phyloP scores from a whole-genome alignment of 2,888 invertebrate species.

The Ophioninae sp. region DNA sequence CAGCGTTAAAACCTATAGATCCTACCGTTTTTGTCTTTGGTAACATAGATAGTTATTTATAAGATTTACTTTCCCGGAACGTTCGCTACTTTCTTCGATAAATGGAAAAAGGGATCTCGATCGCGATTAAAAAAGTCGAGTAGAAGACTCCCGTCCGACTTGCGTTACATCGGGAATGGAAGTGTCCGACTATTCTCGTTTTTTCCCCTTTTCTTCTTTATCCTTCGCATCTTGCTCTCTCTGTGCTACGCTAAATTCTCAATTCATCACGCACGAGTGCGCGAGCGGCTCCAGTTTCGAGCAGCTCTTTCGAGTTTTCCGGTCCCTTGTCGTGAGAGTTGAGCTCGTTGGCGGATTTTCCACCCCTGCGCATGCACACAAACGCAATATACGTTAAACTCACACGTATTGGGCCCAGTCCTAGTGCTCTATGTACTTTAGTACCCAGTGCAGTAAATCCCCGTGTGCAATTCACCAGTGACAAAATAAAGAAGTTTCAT shows the following conservation, averaged over 20 bases:
- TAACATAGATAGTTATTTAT: too few species aligned
- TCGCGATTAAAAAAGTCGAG: too few species aligned
- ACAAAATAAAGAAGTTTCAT: slow-evolving; percentile 56
- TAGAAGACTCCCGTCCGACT: too few species aligned
- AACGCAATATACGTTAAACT: slow-evolving; percentile 6
- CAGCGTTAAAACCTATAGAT: not conserved
- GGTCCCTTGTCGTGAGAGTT: slow-evolving; percentile 30
- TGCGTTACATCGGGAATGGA: not conserved
- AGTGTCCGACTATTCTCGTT: slow-evolving; percentile 19
- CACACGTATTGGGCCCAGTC: not conserved
- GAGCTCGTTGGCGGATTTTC: slow-evolving; percentile 53
- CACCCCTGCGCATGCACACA: slow-evolving; percentile 13
- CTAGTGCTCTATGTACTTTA: slow-evolving; percentile 46
- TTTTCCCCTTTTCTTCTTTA: slow-evolving; percentile 21
- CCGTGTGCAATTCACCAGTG: slow-evolving; percentile 48
- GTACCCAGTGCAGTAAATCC: slow-evolving; percentile 40
- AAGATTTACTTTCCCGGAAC: too few species aligned
- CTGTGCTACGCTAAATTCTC: slow-evolving; percentile 55
- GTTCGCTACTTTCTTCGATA: too few species aligned
- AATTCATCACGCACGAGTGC: slow-evolving; percentile 55
- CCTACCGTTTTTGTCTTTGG: slow-evolving; percentile 29
- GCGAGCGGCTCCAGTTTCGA: slow-evolving; percentile 26
- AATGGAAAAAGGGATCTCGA: too few species aligned
- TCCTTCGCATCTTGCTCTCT: slow-evolving; percentile 10
- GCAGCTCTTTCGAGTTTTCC: slow-evolving; percentile 40